phyloP scores from a whole-genome alignment of 2,113 vertebrate species.

The Thalassarche chlororhynchos region DNA sequence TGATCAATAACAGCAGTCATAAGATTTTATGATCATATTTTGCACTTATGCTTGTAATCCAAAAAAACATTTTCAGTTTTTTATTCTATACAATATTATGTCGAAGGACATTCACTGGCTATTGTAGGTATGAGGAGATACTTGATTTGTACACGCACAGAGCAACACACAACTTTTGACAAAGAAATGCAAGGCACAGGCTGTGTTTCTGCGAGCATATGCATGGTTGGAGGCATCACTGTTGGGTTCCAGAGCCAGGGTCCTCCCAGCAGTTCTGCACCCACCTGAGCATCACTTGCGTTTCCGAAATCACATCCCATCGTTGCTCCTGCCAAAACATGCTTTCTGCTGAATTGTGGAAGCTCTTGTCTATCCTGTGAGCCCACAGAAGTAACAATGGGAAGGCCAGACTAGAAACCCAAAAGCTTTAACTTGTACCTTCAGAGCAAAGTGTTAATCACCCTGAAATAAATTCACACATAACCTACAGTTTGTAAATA shows the following conservation, averaged over 20 bases:
- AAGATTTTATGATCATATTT: background rate
- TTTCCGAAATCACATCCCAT: background rate
- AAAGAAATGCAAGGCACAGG: background rate
- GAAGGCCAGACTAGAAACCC: background rate
- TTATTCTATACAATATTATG: background rate
- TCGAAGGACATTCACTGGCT: background rate
- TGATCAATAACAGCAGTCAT: background rate
- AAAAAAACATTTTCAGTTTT: background rate
- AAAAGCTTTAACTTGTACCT: background rate
- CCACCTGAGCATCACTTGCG: background rate
- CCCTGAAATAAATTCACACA: background rate
- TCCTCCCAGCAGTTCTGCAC: background rate
- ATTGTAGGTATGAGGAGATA: too few relatives aligned
- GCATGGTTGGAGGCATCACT: background rate
- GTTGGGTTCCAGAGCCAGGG: background rate
- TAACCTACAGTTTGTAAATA: rapidly evolving
- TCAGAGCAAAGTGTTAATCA: background rate
- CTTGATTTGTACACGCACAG: too few relatives aligned
- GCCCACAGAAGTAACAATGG: too few relatives aligned
- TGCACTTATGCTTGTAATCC: background rate
- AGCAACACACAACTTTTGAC: background rate
- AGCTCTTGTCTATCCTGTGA: background rate
- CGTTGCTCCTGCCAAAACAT: background rate
- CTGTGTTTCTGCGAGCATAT: background rate
- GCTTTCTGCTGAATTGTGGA: background rate